phyloP scores from a whole-genome alignment of 2,888 invertebrate species.

The Phania funesta region DNA sequence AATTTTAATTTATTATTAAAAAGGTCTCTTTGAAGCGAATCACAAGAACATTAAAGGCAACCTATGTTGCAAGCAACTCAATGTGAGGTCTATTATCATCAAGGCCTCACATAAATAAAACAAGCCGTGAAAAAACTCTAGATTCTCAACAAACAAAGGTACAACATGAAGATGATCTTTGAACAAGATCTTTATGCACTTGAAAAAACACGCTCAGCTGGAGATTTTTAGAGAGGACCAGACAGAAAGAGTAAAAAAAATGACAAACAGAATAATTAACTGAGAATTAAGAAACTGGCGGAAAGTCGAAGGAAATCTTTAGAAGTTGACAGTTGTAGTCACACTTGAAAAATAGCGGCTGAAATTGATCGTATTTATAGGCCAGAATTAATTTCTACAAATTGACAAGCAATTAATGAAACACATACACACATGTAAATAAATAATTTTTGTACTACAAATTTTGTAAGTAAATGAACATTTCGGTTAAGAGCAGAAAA shows the following conservation, averaged over 20 bases:
- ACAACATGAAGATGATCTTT: background rate
- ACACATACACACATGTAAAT: background rate
- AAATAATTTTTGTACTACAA: conserved; percentile 1
- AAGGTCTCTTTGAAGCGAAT: background rate
- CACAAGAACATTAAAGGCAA: background rate
- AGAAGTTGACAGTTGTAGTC: conserved; percentile 36
- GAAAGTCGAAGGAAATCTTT: conserved; percentile 48
- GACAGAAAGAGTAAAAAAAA: background rate
- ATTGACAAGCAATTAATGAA: conserved; percentile 37
- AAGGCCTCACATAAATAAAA: background rate
- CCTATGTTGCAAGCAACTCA: background rate
- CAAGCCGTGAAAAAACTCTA: background rate
- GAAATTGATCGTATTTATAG: background rate
- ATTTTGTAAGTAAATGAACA: background rate
- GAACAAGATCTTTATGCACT: conserved; percentile 16
- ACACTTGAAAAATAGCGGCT: background rate
- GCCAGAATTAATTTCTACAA: conserved; percentile 19
- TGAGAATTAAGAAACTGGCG: background rate
- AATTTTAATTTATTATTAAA: background rate
- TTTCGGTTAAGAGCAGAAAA: background rate
- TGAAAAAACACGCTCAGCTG: conserved; percentile 3
- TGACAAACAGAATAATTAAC: background rate
- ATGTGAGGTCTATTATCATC: conserved; percentile 32
- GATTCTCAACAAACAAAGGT: background rate
- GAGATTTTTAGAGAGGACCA: too few species aligned